Evolutionary conservation across 2,888 invertebrate species (phyloP), one percentile per base, ranked within the genome.

Genomic region (Erpobdella octoculata): DNA sequence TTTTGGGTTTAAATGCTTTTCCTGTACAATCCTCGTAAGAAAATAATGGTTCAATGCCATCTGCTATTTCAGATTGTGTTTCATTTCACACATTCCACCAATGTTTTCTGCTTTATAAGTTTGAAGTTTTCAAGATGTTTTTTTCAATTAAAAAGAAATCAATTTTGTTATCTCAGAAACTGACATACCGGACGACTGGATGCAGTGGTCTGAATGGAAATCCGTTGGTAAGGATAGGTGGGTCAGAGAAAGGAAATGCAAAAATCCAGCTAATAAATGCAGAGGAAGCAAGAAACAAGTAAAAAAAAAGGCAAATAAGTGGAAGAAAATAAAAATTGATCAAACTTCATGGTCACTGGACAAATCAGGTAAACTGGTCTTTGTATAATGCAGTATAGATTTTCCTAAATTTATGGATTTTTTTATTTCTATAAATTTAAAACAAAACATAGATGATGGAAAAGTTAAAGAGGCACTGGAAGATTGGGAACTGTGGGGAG

Each of bases 401-500:
- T 15, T n/a, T 6, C 21, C 8, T 12, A 53, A n/a, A 1, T 53
- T 53, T 53, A 53, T 53, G 6, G 9, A 3, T 46, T 53, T 8
- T 53, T 6, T 53, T 25, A 6, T 46, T 25, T 25, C 28, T 53
- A 2, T 3, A 25, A 53, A 4, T 15, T 53, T n/a, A 12, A 53
- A n/a, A n/a, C n/a, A n/a, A n/a, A n/a, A n/a, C n/a, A n/a, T n/a
- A 53, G 53, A 28, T 53, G 8, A 53, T n/a, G 53, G 53, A 31
- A 35, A 62, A 5, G 35, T 33, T 33, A n/a, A 28, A 48, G 69
- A 69, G 35, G 58, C 36, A 15, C 33, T 35, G 35, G 53, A 48
- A n/a, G 69, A 69, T 35, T 69, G 69, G 69, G 33, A 38, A 41
- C 28, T 67, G 2, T 67, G 67, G 67, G 67, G 67, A 28, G 67